phyloP scores from a whole-genome alignment of 1,140 invertebrate species.

The Theocolax elegans region DNA sequence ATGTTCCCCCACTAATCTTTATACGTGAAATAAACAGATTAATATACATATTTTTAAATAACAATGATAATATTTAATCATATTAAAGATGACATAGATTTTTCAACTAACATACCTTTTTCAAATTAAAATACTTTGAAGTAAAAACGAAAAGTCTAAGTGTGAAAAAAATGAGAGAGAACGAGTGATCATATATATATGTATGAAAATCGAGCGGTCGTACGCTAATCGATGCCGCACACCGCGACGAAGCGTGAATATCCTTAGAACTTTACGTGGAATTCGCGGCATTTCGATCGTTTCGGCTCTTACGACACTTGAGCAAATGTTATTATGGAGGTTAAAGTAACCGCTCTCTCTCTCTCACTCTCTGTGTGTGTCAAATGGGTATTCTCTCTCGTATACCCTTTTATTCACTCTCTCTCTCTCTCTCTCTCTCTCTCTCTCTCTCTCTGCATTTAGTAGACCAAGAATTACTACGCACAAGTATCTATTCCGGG shows the following conservation, averaged over 20 bases:
- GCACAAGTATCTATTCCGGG: slow-evolving; percentile 17
- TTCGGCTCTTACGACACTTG: slow-evolving; percentile 23
- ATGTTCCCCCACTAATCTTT: no score
- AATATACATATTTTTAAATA: no score
- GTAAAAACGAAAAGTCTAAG: no score
- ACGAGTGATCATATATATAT: no score
- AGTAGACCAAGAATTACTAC: not conserved
- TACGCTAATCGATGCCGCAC: slow-evolving; percentile 10
- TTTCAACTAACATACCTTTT: no score
- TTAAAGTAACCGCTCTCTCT: slow-evolving; percentile 16
- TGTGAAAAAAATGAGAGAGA: no score
- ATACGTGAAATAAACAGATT: no score
- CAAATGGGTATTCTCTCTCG: slow-evolving; percentile 39
- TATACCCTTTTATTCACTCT: no score
- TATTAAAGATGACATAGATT: no score
- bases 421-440: no score
- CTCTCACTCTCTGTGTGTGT: slow-evolving; percentile 35
- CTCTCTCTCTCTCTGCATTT: slow-evolving; percentile 7
- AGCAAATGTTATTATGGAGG: slow-evolving; percentile 25
- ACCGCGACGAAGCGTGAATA: slow-evolving; percentile 30
- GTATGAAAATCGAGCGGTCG: not conserved
- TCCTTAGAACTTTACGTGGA: slow-evolving; percentile 15
- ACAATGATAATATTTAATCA: no score
- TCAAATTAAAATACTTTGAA: no score
- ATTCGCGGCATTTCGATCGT: slow-evolving; percentile 18